These are phyloP conservation scores for Furcula furcula DNA, from an alignment of 2,888 invertebrate species.

Conservation along the genomic window DNA sequence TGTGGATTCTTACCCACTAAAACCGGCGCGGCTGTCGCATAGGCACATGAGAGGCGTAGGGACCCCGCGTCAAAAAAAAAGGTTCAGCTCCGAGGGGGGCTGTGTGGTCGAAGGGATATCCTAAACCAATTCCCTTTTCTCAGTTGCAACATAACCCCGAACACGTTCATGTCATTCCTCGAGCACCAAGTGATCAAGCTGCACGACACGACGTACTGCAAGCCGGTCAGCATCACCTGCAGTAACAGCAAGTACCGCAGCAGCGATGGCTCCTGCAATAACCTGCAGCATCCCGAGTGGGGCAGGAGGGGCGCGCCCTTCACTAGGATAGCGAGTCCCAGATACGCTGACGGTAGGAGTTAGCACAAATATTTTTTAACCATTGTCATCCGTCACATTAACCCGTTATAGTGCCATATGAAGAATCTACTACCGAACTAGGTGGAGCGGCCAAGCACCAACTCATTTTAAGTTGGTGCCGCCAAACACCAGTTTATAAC, in stretches of 20 bases:
- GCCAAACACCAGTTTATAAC: too few species aligned
- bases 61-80: too few species aligned
- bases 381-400: not conserved
- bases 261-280: slow-evolving; percentile 91
- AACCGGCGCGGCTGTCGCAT: too few species aligned
- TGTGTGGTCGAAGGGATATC: too few species aligned
- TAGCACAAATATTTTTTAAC: not conserved
- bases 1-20: too few species aligned
- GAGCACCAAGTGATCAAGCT: slow-evolving; percentile 58
- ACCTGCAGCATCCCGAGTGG: slow-evolving; percentile 85
- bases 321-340: slow-evolving; percentile 80
- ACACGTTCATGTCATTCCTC: slow-evolving; percentile 72
- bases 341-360: slow-evolving; percentile 82
- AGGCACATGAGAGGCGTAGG: too few species aligned
- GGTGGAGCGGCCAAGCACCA: too few species aligned
- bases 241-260: slow-evolving; percentile 81
- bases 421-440: too few species aligned
- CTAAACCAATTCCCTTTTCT: slow-evolving; percentile 12
- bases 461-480: too few species aligned
- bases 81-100: too few species aligned
- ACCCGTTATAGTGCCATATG: too few species aligned
- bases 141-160: slow-evolving; percentile 64
- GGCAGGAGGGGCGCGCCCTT: slow-evolving; percentile 83
- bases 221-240: slow-evolving; percentile 47
- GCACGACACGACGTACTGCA: slow-evolving; percentile 49